phyloP scores from a whole-genome alignment of 1,140 invertebrate genomes.

The Trichonephila clavipes region DNA sequence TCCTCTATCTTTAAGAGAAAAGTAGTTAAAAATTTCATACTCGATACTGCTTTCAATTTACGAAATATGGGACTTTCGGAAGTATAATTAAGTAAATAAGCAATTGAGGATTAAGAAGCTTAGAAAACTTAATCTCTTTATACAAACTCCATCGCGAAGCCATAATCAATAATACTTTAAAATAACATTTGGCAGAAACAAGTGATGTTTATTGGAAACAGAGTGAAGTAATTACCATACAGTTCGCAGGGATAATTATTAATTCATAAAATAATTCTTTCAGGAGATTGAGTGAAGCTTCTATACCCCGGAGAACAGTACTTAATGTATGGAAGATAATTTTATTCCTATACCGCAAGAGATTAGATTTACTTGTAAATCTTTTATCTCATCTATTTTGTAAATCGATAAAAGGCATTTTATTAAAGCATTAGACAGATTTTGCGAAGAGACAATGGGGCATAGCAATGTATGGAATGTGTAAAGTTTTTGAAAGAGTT shows the following conservation, averaged over 20 bases:
- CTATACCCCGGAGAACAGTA: not conserved
- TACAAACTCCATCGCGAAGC: not conserved
- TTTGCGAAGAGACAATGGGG: too few species aligned
- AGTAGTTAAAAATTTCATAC: constrained; percentile 2
- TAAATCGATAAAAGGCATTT: not conserved
- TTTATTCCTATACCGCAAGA: not conserved
- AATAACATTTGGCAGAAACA: constrained; percentile 11
- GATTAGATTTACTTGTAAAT: constrained; percentile 18
- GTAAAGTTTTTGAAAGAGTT: too few species aligned
- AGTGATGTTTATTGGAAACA: constrained; percentile 1
- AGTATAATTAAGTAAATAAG: not conserved
- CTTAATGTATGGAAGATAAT: not conserved
- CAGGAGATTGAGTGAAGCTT: not conserved
- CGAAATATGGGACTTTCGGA: not conserved
- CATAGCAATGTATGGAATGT: too few species aligned
- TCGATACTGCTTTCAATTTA: not conserved
- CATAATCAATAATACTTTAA: constrained; percentile 15
- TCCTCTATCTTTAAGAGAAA: not conserved
- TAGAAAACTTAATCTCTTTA: not conserved
- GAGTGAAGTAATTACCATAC: not conserved
- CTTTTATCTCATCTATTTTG: constrained; percentile 15
- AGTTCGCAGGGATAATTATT: not conserved
- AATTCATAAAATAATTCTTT: constrained; percentile 32
- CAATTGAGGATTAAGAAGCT: not conserved
- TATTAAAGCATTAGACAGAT: not conserved